A percentile compares a stretch with the other conserved stretches of the same genome.
These are phyloP conservation scores for Lymantria monacha DNA, from an alignment of 2,888 invertebrate genomes.

Conservation along the genomic window DNA sequence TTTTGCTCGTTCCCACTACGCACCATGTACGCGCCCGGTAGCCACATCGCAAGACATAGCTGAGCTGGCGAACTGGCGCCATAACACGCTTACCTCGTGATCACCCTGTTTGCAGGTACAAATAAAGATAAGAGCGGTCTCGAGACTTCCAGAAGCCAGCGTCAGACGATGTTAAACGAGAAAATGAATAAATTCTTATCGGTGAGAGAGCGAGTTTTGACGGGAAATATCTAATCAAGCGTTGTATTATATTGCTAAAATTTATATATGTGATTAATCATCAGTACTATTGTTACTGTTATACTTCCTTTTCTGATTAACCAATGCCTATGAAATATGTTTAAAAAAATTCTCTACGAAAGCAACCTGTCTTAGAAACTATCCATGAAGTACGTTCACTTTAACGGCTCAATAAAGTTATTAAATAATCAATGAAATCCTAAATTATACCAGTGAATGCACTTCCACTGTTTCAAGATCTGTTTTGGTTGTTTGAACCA, in stretches of 20 bases:
- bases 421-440: conserved; percentile 1
- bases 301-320: conserved; percentile 68
- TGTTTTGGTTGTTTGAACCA: conserved; percentile 60
- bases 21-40: conserved; percentile 63
- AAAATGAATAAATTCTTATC: conserved; percentile 97
- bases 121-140: conserved; percentile 85
- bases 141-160: conserved; percentile 87
- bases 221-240: conserved; percentile 52
- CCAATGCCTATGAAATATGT: conserved; percentile 59
- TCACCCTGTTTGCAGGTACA: conserved; percentile 77
- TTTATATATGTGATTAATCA: conserved; percentile 60
- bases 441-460: conserved; percentile 42
- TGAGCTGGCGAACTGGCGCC: conserved; percentile 26
- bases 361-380: conserved; percentile 33
- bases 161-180: conserved; percentile 94
- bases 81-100: conserved; percentile 61
- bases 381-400: conserved; percentile 51
- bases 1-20: conserved; percentile 32
- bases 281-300: conserved; percentile 58
- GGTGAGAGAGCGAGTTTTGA: conserved; percentile 85
- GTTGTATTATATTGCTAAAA: conserved; percentile 69
- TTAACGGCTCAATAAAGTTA: not conserved
- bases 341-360: conserved; percentile 45
- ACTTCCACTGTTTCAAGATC: conserved; percentile 40
- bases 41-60: conserved; percentile 37